Percentiles rank a stretch among this genome's conserved stretches.
Evolutionary conservation across 2,797 vertebrate genomes (phyloP).

Genomic region (Mallotus villosus): DNA sequence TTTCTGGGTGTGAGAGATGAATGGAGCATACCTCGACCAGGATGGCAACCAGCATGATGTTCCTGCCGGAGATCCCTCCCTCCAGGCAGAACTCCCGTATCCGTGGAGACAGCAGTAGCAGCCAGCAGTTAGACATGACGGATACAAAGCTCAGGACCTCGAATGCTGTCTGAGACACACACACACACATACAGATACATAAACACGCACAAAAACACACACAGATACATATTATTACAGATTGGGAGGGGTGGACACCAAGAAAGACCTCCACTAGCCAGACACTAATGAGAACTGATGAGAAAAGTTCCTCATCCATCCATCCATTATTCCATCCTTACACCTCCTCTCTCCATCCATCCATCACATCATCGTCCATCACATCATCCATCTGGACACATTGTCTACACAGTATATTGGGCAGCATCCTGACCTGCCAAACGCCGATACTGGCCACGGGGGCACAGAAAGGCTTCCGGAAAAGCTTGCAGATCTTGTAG

Average conservation of each 20-base stretch:
- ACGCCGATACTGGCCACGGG: constrained; percentile 76
- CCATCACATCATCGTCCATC: background rate
- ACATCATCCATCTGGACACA: background rate
- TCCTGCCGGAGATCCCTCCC: constrained; percentile 54
- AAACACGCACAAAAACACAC: constrained; percentile 7
- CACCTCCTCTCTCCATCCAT: background rate
- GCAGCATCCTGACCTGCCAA: constrained; percentile 74
- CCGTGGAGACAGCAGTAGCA: constrained; percentile 75
- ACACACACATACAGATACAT: constrained; percentile 9
- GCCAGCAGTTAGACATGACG: constrained; percentile 81
- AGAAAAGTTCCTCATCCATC: background rate
- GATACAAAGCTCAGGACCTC: constrained; percentile 79
- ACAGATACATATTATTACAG: background rate
- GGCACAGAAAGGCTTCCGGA: constrained; percentile 76
- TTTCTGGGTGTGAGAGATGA: background rate
- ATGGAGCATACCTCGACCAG: constrained; percentile 69
- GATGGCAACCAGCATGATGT: constrained; percentile 67
- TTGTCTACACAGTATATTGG: background rate
- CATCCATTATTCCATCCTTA: background rate
- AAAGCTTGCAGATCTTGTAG: constrained; percentile 81
- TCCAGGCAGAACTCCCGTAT: constrained; percentile 59
- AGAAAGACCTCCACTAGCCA: background rate
- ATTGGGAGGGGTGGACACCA: background rate
- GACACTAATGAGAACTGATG: too few relatives aligned
- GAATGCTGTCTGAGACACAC: constrained; percentile 70